These are phyloP conservation scores for Sipha flava DNA, from an alignment of 1,140 invertebrate species.

Conservation along the genomic window DNA sequence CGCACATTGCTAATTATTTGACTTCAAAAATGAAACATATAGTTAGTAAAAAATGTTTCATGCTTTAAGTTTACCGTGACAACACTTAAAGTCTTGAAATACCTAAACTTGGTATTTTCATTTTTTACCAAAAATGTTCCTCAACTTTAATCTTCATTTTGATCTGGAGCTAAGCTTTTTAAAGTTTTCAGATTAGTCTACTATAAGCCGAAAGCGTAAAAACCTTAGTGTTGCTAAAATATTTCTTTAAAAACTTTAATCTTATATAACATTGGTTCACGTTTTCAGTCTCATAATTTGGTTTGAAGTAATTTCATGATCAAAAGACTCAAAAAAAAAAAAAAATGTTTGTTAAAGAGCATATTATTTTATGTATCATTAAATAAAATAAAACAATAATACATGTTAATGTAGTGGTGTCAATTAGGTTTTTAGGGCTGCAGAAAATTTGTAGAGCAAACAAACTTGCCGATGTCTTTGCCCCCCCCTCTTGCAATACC, in stretches of 20 bases:
- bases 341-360: too few species aligned
- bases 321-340: too few species aligned
- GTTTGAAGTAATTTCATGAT: too few species aligned
- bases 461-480: too few species aligned
- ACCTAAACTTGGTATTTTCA: neutral
- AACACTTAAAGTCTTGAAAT: neutral
- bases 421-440: too few species aligned
- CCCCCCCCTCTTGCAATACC: too few species aligned
- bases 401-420: too few species aligned
- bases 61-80: neutral
- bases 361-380: too few species aligned
- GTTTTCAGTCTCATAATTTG: too few species aligned
- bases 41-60: neutral
- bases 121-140: neutral
- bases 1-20: neutral
- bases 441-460: too few species aligned
- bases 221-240: neutral
- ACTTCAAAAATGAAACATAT: neutral
- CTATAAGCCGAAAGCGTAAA: neutral
- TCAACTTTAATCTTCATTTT: neutral
- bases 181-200: neutral
- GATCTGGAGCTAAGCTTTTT: neutral
- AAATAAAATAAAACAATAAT: too few species aligned
- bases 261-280: too few species aligned
- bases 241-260: neutral